phyloP scores from a whole-genome alignment of 1,140 invertebrate species.

The Camponotus pennsylvanicus region DNA sequence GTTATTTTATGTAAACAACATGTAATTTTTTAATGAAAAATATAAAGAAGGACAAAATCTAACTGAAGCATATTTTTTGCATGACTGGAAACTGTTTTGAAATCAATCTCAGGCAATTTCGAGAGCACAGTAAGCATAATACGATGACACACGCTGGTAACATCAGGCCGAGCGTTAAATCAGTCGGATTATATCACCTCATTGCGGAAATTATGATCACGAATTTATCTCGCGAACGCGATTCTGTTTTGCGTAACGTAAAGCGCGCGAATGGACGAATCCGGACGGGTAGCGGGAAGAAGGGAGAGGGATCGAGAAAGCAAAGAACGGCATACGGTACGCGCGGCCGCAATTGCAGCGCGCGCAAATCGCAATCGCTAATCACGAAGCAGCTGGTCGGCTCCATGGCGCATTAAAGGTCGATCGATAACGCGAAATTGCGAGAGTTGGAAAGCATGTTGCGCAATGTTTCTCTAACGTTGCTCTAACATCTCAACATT shows the following conservation, averaged over 20 bases:
- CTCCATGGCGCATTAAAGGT: constrained; percentile 41
- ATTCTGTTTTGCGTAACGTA: constrained; percentile 52
- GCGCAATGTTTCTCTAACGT: constrained; percentile 49
- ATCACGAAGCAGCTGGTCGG: constrained; percentile 66
- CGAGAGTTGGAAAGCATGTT: constrained; percentile 68
- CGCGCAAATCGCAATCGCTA: constrained; percentile 66
- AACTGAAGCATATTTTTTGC: not conserved
- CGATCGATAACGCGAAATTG: constrained; percentile 67
- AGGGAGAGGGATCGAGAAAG: constrained; percentile 42
- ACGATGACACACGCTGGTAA: not conserved
- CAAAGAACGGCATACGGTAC: constrained; percentile 63
- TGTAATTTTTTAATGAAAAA: not conserved
- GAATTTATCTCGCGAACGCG: constrained; percentile 33
- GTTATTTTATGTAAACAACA: not conserved
- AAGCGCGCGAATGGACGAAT: constrained; percentile 39
- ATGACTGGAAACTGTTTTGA: not conserved
- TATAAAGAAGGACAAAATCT: not conserved
- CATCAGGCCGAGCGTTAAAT: not conserved
- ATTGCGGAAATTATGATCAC: constrained; percentile 33
- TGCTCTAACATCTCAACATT: constrained; percentile 28
- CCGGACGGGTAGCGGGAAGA: not conserved
- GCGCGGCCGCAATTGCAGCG: constrained; percentile 45
- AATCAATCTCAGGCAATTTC: not conserved
- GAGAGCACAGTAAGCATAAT: constrained; percentile 8
- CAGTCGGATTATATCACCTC: constrained; percentile 34